Evolutionary conservation across 2,113 vertebrate species (phyloP).

Genomic region (Petromus typicus): DNA sequence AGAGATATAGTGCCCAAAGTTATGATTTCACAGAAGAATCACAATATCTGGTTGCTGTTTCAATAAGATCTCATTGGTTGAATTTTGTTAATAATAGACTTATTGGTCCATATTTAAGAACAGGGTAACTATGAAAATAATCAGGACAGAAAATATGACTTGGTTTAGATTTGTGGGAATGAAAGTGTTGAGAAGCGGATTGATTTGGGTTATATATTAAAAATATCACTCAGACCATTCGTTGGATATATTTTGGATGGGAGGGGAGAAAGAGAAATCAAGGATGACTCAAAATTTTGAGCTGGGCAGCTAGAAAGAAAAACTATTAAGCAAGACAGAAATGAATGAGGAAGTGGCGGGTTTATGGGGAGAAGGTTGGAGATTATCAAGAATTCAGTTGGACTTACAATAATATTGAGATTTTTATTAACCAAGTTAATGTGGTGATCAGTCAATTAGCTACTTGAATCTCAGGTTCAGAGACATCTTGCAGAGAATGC

Average conservation of each 20-base stretch:
- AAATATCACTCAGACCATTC: not conserved
- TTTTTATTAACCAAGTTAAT: not conserved
- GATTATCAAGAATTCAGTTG: not conserved
- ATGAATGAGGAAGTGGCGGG: not conserved
- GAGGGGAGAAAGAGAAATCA: not conserved
- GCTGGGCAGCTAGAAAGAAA: not conserved
- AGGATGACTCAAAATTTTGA: not conserved
- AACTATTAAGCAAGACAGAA: not conserved
- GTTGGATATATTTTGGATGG: not conserved
- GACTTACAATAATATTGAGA: not conserved
- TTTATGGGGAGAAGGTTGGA: not conserved
- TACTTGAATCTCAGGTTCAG: not conserved
- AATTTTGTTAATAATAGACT: not conserved
- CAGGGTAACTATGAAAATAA: not conserved
- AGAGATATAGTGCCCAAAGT: not conserved
- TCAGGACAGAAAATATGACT: not conserved
- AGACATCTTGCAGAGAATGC: not conserved
- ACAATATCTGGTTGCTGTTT: not conserved
- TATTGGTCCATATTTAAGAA: not conserved
- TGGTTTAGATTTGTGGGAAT: not conserved
- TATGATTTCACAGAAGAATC: not conserved
- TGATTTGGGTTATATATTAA: not conserved
- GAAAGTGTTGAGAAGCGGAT: not conserved
- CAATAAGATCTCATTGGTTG: not conserved
- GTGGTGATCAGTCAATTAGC: not conserved